Evolutionary conservation across 2,888 invertebrate genomes (phyloP).

Genomic region (Nematopogon swammerdamellus): DNA sequence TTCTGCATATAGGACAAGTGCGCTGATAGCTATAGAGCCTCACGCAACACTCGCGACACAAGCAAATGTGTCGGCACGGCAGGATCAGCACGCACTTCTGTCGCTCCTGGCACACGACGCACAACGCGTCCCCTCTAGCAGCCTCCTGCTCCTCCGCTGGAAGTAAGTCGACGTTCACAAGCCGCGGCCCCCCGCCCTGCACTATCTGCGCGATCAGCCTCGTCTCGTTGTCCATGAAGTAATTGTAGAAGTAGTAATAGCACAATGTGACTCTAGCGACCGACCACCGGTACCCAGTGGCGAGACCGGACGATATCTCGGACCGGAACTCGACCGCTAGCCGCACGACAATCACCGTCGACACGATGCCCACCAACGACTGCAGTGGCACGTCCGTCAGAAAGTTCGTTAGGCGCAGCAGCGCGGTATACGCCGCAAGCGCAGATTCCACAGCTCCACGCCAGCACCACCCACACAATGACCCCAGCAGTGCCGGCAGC

Average conservation of each 20-base stretch:
- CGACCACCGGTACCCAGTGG: constrained; percentile 29
- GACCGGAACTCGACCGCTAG: constrained; percentile 32
- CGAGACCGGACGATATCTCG: constrained; percentile 17
- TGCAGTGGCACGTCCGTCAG: constrained; percentile 46
- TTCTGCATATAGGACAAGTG: constrained; percentile 53
- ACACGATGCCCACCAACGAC: constrained; percentile 38
- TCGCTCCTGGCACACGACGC: constrained; percentile 55
- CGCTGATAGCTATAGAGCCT: constrained; percentile 45
- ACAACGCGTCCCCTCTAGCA: constrained; percentile 40
- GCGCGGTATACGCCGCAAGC: constrained; percentile 28
- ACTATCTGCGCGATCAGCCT: constrained; percentile 31
- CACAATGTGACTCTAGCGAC: constrained; percentile 32
- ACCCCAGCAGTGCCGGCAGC: constrained; percentile 28
- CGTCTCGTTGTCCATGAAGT: constrained; percentile 37
- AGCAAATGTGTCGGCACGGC: constrained; percentile 55
- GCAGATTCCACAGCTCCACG: constrained; percentile 17
- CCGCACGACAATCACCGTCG: constrained; percentile 32
- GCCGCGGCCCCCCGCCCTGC: too few relatives aligned
- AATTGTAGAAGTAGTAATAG: constrained; percentile 36
- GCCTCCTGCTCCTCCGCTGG: constrained; percentile 17
- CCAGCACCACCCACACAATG: constrained; percentile 19
- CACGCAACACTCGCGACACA: constrained; percentile 49
- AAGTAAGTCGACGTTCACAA: constrained; percentile 17
- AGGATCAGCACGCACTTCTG: constrained; percentile 53
- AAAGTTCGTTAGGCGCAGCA: constrained; percentile 38